Percentiles rank a stretch among this genome's conserved stretches.
These are phyloP conservation scores for Stenopsyche tienmushanensis DNA, from an alignment of 1,140 invertebrate species.

Conservation along the genomic window DNA sequence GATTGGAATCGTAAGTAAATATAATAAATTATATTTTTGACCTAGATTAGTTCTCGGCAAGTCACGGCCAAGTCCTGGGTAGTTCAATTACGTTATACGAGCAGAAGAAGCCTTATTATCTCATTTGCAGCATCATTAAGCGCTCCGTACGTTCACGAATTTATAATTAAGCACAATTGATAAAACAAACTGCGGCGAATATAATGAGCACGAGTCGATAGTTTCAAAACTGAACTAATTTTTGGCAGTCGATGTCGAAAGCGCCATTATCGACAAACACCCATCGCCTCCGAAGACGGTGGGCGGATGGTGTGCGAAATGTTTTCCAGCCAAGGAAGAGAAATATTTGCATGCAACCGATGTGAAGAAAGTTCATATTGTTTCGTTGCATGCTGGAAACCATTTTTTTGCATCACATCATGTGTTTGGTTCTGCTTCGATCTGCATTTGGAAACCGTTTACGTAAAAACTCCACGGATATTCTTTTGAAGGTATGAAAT, in stretches of 20 bases:
- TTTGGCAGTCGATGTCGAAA: neutral
- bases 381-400: constrained; percentile 6
- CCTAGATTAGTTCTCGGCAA: no score
- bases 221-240: neutral
- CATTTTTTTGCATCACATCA: constrained; percentile 12
- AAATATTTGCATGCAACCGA: constrained; percentile 5
- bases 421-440: constrained; percentile 18
- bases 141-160: neutral
- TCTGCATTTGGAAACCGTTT: constrained; percentile 24
- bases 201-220: neutral
- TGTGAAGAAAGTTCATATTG: constrained; percentile 11
- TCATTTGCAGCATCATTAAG: no score
- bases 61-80: no score
- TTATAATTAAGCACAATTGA: neutral
- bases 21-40: no score
- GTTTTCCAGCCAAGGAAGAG: constrained; percentile 1
- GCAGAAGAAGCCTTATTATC: no score
- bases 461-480: constrained; percentile 5
- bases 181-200: neutral
- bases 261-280: neutral
- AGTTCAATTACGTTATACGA: no score
- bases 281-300: neutral
- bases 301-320: constrained; percentile 1
- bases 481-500: constrained; percentile 1
- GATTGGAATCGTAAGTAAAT: no score